Evolutionary conservation across 2,113 vertebrate genomes (phyloP).

Genomic region (Calyptomena viridis): DNA sequence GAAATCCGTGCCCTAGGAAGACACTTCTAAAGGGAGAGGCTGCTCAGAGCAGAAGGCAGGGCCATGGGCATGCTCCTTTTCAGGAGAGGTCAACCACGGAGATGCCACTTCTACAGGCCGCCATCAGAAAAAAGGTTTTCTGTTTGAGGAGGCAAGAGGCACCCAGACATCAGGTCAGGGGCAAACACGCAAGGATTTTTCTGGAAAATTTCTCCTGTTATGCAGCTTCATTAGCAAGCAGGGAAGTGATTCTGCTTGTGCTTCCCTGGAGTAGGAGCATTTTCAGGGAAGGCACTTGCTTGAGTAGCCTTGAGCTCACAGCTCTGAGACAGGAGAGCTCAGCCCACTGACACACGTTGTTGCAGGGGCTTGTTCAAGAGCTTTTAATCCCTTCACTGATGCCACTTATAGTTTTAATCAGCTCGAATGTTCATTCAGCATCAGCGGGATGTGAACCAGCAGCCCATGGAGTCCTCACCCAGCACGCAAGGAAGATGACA

Average conservation of each 20-base stretch:
- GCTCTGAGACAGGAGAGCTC: constrained; percentile 1
- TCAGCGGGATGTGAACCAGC: constrained; percentile 1
- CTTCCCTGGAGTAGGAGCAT: neutral
- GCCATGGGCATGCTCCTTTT: accelerated
- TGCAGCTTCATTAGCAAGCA: neutral
- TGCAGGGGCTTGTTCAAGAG: neutral
- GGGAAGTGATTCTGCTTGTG: neutral
- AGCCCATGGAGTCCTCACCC: neutral
- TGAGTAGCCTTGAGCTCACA: neutral
- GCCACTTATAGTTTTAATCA: constrained; percentile 42
- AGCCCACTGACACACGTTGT: neutral
- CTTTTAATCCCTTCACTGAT: constrained; percentile 47
- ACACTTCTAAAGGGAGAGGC: neutral
- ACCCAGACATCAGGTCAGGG: neutral
- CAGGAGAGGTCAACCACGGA: neutral
- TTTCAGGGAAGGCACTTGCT: neutral
- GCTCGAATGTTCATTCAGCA: neutral
- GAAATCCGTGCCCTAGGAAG: neutral
- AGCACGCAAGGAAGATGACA: neutral
- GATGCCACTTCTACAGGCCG: neutral
- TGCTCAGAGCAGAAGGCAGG: neutral
- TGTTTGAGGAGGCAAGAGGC: neutral
- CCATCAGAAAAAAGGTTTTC: neutral
- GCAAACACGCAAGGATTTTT: neutral
- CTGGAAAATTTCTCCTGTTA: neutral